Conservation (phyloP, 2,797 vertebrate genomes). For the Adelosebastes latens region DNA sequence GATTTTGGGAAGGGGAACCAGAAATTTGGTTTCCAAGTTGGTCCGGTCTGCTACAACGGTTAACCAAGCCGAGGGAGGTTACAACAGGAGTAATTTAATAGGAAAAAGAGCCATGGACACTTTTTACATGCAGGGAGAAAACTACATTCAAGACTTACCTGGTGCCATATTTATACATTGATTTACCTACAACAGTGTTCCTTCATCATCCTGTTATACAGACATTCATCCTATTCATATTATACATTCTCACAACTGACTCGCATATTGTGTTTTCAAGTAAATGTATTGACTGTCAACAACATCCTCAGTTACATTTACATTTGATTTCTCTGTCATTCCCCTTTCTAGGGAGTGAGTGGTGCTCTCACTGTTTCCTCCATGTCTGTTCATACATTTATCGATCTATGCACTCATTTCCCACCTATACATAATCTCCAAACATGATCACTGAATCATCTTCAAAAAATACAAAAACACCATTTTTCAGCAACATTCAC, state of each 20-base stretch:
- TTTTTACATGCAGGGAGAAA: conserved; percentile 76
- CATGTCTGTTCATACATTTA: conserved; percentile 3
- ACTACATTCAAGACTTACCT: conserved; percentile 55
- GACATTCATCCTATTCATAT: background rate
- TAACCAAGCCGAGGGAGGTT: conserved; percentile 52
- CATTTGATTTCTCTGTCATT: background rate
- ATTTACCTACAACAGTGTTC: conserved; percentile 65
- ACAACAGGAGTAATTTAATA: conserved; percentile 54
- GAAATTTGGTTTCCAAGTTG: conserved; percentile 98
- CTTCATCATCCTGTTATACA: conserved; percentile 1
- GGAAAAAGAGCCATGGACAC: conserved; percentile 70
- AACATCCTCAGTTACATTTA: background rate
- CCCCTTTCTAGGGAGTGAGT: conserved; percentile 37
- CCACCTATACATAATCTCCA: background rate
- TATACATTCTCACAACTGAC: background rate
- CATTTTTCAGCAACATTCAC: conserved; percentile 16
- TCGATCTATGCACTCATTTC: conserved; percentile 38
- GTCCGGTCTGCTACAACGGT: conserved; percentile 94
- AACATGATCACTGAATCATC: background rate
- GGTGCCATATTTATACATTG: conserved; percentile 74
- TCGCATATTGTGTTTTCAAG: conserved; percentile 20
- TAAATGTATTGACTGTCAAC: background rate
- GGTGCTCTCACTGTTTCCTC: conserved; percentile 39
- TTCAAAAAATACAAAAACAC: background rate
- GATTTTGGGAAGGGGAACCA: conserved; percentile 94